phyloP scores from a whole-genome alignment of 2,888 invertebrate genomes.

The Drosophila melanosoma region DNA sequence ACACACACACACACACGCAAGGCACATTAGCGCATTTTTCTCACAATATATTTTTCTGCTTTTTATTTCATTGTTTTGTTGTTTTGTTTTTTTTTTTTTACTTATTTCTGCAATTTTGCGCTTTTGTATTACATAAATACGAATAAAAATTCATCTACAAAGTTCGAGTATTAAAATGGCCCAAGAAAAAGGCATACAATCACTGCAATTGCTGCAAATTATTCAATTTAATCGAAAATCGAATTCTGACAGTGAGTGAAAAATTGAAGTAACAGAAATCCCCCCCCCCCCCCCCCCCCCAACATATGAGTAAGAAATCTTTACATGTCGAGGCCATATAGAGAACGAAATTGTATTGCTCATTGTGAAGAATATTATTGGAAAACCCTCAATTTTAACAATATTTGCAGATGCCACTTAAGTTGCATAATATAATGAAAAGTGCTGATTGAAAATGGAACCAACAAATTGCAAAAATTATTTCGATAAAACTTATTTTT shows the following conservation, averaged over 20 bases:
- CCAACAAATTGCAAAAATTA: no score
- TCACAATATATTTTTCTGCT: conserved; percentile 39
- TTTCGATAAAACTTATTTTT: no score
- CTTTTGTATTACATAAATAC: conserved; percentile 53
- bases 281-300: no score
- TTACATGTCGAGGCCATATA: not conserved
- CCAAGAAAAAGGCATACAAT: conserved; percentile 27
- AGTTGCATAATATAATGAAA: no score
- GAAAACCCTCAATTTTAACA: no score
- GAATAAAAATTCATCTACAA: conserved; percentile 13
- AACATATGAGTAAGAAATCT: not conserved
- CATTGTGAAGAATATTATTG: no score
- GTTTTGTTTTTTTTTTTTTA: conserved; percentile 28
- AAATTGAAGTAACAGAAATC: not conserved
- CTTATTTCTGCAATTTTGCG: conserved; percentile 43
- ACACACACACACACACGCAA: conserved; percentile 62
- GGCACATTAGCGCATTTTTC: conserved; percentile 72
- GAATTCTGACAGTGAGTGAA: not conserved
- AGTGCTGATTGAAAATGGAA: no score
- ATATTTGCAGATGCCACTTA: no score
- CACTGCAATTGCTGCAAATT: conserved; percentile 4
- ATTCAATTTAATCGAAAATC: conserved; percentile 11
- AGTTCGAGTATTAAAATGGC: conserved; percentile 11
- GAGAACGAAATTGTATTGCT: no score
- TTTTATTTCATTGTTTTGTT: conserved; percentile 31